Evolutionary conservation across 2,888 invertebrate genomes (phyloP).

Genomic region (Carterocephalus palaemon): DNA sequence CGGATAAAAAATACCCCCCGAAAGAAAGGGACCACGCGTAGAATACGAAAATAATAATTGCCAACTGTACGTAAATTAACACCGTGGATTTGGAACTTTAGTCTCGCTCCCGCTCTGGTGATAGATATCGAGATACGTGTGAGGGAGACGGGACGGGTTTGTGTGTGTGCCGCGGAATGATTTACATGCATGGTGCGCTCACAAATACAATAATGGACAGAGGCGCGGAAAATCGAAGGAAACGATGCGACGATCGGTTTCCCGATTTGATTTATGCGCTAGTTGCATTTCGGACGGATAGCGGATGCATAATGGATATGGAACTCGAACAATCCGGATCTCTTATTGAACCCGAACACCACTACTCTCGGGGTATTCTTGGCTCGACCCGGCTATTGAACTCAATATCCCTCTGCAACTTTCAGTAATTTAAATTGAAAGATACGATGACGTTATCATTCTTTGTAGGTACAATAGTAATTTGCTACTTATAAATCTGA

Average conservation of each 20-base stretch:
- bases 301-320: slow-evolving; percentile 57
- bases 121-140: slow-evolving; percentile 31
- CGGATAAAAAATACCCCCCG: slow-evolving; percentile 58
- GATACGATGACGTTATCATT: too few species aligned
- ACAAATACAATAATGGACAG: slow-evolving; percentile 72
- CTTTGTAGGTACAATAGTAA: too few species aligned
- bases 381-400: slow-evolving; percentile 11
- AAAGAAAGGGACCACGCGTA: slow-evolving; percentile 64
- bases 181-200: slow-evolving; percentile 68
- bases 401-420: slow-evolving; percentile 1
- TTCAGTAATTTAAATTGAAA: too few species aligned
- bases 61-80: slow-evolving; percentile 78
- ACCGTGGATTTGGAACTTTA: slow-evolving; percentile 62
- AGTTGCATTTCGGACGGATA: slow-evolving; percentile 36
- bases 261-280: slow-evolving; percentile 55
- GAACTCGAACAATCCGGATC: slow-evolving; percentile 30
- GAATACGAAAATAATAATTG: slow-evolving; percentile 76
- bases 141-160: slow-evolving; percentile 52
- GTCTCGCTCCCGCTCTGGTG: slow-evolving; percentile 43
- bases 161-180: slow-evolving; percentile 56
- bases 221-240: slow-evolving; percentile 70
- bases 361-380: slow-evolving; percentile 17
- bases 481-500: too few species aligned
- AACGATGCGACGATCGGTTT: slow-evolving; percentile 61
- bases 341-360: slow-evolving; percentile 28